These are phyloP conservation scores for Paelopatides confundens DNA, from an alignment of 53 echinoderm and acorn worm species.

Conservation along the genomic window DNA sequence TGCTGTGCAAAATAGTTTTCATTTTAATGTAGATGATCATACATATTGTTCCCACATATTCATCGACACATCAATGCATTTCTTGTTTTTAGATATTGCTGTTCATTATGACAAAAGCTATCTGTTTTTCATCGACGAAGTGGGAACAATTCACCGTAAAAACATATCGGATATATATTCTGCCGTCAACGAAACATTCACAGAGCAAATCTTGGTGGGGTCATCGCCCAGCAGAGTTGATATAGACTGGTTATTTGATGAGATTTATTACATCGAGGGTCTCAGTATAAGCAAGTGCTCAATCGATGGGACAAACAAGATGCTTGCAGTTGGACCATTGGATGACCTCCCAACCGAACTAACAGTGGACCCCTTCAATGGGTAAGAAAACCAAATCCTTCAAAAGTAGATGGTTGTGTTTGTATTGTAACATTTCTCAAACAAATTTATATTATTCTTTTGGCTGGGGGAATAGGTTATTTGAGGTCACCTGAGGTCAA, in stretches of 20 bases:
- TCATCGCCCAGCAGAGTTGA: conserved; percentile 66
- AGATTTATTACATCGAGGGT: conserved; percentile 85
- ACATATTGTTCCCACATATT: too few relatives aligned
- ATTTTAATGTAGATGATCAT: too few relatives aligned
- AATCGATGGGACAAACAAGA: conserved; percentile 53
- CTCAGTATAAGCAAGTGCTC: conserved; percentile 56
- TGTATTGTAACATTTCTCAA: too few relatives aligned
- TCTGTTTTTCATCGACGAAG: conserved; percentile 67
- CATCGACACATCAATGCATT: not conserved
- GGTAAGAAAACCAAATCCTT: conserved; percentile 58
- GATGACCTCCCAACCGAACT: conserved; percentile 69
- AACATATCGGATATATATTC: conserved; percentile 57
- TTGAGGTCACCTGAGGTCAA: too few relatives aligned
- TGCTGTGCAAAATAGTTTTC: too few relatives aligned
- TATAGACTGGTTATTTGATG: conserved; percentile 95
- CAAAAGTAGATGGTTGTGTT: not conserved
- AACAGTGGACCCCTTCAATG: conserved; percentile 89
- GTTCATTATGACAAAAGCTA: conserved; percentile 76
- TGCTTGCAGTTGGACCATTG: conserved; percentile 66
- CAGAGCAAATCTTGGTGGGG: conserved; percentile 73
- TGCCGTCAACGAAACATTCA: conserved; percentile 42
- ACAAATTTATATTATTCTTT: too few relatives aligned
- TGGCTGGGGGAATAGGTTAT: too few relatives aligned
- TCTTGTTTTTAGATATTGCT: conserved; percentile 70
- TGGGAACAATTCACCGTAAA: conserved; percentile 70